These are phyloP conservation scores for Orthonevra nobilis DNA, from an alignment of 2,888 invertebrate species.

Conservation along the genomic window DNA sequence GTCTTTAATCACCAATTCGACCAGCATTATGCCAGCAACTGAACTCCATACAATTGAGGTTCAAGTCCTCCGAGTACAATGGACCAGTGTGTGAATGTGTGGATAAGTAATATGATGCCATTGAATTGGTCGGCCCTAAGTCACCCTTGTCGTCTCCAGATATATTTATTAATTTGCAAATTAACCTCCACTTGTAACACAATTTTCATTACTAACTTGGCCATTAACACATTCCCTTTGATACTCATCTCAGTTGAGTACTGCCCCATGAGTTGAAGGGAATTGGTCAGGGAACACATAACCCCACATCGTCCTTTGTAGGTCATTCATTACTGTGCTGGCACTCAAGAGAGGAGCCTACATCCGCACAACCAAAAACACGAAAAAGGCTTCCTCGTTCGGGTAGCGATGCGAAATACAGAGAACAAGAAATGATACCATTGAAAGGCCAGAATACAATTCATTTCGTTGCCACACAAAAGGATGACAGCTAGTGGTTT, in stretches of 20 bases:
- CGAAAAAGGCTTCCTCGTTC: slow-evolving; percentile 1
- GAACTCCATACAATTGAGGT: too few relatives aligned
- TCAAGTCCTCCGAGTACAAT: too few relatives aligned
- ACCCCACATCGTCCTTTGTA: background rate
- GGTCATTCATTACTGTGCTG: slow-evolving; percentile 34
- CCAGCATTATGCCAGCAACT: too few relatives aligned
- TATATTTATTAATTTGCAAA: slow-evolving; percentile 68
- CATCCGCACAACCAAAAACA: slow-evolving; percentile 20
- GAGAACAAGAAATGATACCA: background rate
- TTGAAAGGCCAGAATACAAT: slow-evolving; percentile 9
- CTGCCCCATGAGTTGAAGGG: slow-evolving; percentile 41
- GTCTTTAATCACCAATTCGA: too few relatives aligned
- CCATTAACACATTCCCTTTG: slow-evolving; percentile 67
- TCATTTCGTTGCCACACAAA: slow-evolving; percentile 18
- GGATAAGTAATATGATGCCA: slow-evolving; percentile 26
- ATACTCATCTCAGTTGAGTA: slow-evolving; percentile 43
- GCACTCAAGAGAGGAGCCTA: background rate
- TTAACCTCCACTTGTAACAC: slow-evolving; percentile 67
- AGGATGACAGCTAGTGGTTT: background rate
- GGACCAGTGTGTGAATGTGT: too few relatives aligned
- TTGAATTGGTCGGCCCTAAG: slow-evolving; percentile 19
- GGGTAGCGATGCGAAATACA: background rate
- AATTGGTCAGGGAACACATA: slow-evolving; percentile 32
- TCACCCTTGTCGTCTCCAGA: slow-evolving; percentile 34
- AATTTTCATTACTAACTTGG: slow-evolving; percentile 67